phyloP scores from a whole-genome alignment of 2,888 invertebrate genomes.

The Chaitophorus viminalis region DNA sequence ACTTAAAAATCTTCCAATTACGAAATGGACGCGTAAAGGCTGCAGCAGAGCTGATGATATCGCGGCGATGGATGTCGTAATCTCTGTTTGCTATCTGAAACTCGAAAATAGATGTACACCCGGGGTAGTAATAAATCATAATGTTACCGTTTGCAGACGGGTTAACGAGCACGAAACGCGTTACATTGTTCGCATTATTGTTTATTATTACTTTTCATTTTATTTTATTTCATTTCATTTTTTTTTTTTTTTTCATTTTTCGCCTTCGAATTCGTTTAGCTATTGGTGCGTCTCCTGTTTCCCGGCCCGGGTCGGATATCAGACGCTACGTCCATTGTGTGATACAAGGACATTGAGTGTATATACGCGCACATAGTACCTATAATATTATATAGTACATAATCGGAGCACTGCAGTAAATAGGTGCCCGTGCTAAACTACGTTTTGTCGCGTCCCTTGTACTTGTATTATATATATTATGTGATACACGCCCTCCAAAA shows the following conservation, averaged over 20 bases:
- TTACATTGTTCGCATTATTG: neutral
- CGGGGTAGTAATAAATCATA: constrained; percentile 41
- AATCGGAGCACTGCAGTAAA: neutral
- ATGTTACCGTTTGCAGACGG: neutral
- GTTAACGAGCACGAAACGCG: neutral
- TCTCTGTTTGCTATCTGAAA: constrained; percentile 11
- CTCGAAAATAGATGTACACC: neutral
- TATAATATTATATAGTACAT: neutral
- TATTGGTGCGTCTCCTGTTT: constrained; percentile 46
- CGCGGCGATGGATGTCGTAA: constrained; percentile 16
- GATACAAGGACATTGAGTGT: constrained; percentile 21
- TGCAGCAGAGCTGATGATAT: neutral
- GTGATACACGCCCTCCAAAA: constrained; percentile 56
- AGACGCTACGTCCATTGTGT: neutral
- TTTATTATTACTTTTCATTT: neutral
- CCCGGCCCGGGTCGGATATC: constrained; percentile 49
- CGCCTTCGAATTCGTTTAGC: neutral
- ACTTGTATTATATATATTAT: neutral
- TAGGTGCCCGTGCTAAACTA: too few relatives aligned
- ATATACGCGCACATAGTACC: neutral
- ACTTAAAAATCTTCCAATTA: constrained; percentile 28
- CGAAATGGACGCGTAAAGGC: neutral
- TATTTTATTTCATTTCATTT: too few relatives aligned
- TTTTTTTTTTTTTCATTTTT: constrained; percentile 22
- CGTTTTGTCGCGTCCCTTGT: neutral